A percentile compares a stretch with the other conserved stretches of the same genome.
Evolutionary conservation across 2,113 vertebrate species (phyloP).

Genomic region (Nanorana parkeri): DNA sequence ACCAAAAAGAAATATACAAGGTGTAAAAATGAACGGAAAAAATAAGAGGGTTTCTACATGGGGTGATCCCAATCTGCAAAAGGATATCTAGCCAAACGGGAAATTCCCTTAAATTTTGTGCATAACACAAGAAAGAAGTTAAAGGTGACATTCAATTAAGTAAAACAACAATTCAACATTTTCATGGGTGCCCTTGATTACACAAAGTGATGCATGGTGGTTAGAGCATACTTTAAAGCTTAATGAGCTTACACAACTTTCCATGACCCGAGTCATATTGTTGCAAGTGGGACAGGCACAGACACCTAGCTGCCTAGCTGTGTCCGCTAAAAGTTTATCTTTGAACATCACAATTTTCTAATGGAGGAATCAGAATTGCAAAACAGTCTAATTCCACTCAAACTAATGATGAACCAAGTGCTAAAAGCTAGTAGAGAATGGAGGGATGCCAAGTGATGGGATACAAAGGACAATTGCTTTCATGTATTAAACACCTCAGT

Average conservation of each 20-base stretch:
- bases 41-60: too few relatives aligned
- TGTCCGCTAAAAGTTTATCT: constrained; percentile 67
- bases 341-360: constrained; percentile 68
- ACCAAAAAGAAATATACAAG: too few relatives aligned
- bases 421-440: constrained; percentile 60
- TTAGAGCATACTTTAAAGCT: constrained; percentile 15
- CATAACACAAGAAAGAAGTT: too few relatives aligned
- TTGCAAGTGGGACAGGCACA: constrained; percentile 65
- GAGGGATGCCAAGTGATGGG: constrained; percentile 62
- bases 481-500: constrained; percentile 50
- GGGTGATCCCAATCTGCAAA: too few relatives aligned
- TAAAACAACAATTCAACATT: background rate
- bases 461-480: constrained; percentile 61
- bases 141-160: background rate
- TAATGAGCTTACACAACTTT: constrained; percentile 26
- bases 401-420: constrained; percentile 68
- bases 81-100: too few relatives aligned
- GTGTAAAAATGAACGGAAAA: too few relatives aligned
- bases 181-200: background rate
- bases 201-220: background rate
- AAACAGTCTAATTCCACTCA: constrained; percentile 64
- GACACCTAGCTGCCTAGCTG: constrained; percentile 20
- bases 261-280: background rate
- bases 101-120: too few relatives aligned
- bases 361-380: constrained; percentile 71